Conservation (phyloP, 1,140 invertebrate genomes). For the Teleopsis dalmanni region DNA sequence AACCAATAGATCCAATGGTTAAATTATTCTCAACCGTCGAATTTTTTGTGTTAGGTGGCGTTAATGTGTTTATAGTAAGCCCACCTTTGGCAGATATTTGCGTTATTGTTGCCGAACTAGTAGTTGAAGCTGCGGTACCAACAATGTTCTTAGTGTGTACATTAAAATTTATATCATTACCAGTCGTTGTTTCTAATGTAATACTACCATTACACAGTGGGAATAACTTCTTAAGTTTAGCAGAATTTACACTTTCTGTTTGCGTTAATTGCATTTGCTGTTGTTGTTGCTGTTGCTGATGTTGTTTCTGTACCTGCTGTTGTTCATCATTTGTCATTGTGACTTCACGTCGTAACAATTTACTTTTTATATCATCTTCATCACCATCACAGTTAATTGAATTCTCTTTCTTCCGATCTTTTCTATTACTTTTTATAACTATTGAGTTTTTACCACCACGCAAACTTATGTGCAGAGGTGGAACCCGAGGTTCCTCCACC, state of each 20-base stretch:
- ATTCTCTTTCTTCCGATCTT: slow-evolving; percentile 58
- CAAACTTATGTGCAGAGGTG: slow-evolving; percentile 81
- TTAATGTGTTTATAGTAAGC: slow-evolving; percentile 38
- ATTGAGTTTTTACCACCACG: slow-evolving; percentile 77
- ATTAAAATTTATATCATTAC: background rate
- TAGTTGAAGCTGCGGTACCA: background rate
- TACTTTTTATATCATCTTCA: slow-evolving; percentile 17
- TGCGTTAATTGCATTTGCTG: slow-evolving; percentile 3
- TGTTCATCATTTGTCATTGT: background rate
- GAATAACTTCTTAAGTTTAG: too few relatives aligned
- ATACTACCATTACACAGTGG: too few relatives aligned
- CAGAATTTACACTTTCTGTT: background rate
- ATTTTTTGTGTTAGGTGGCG: slow-evolving; percentile 26
- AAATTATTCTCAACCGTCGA: slow-evolving; percentile 16
- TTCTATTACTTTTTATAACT: slow-evolving; percentile 76
- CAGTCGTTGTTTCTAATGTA: background rate
- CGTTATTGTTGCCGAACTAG: background rate
- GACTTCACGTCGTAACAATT: slow-evolving; percentile 7
- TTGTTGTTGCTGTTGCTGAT: slow-evolving; percentile 28
- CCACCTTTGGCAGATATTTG: slow-evolving; percentile 29
- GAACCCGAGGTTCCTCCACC: slow-evolving; percentile 72
- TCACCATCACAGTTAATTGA: background rate
- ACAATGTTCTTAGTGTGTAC: background rate
- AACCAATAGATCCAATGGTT: slow-evolving; percentile 48
- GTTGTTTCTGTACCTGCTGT: background rate